These are phyloP conservation scores for Aricia agestis DNA, from an alignment of 1,140 invertebrate genomes.

Conservation along the genomic window DNA sequence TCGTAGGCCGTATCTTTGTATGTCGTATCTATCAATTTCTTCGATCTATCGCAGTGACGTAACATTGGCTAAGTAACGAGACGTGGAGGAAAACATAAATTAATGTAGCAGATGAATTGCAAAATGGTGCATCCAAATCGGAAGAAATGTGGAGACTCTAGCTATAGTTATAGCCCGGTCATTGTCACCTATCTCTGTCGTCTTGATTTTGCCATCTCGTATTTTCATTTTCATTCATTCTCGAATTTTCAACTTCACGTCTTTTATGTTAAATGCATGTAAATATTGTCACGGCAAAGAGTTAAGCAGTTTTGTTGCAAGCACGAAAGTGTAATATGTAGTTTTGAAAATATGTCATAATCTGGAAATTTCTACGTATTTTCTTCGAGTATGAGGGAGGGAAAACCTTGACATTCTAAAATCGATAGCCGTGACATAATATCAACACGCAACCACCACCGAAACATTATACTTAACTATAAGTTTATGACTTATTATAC, in stretches of 20 bases:
- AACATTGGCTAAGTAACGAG: not conserved
- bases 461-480: not conserved
- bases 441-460: conserved; percentile 1
- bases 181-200: too few species aligned
- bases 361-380: not conserved
- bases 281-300: too few species aligned
- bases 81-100: not conserved
- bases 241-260: too few species aligned
- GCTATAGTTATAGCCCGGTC: too few species aligned
- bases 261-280: too few species aligned
- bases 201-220: too few species aligned
- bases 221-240: too few species aligned
- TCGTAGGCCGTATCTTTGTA: too few species aligned
- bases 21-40: too few species aligned
- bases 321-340: not conserved
- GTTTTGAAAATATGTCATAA: not conserved
- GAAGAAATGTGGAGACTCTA: too few species aligned
- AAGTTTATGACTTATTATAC: too few species aligned
- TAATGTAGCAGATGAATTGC: not conserved
- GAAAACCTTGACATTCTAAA: conserved; percentile 7
- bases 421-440: conserved; percentile 5
- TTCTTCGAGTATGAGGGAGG: not conserved
- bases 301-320: not conserved
- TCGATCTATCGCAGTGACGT: not conserved
- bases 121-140: too few species aligned